Base-by-base conservation (phyloP, 92 coral and sea anemone genomes). In the Heteractis magnifica region DNA sequence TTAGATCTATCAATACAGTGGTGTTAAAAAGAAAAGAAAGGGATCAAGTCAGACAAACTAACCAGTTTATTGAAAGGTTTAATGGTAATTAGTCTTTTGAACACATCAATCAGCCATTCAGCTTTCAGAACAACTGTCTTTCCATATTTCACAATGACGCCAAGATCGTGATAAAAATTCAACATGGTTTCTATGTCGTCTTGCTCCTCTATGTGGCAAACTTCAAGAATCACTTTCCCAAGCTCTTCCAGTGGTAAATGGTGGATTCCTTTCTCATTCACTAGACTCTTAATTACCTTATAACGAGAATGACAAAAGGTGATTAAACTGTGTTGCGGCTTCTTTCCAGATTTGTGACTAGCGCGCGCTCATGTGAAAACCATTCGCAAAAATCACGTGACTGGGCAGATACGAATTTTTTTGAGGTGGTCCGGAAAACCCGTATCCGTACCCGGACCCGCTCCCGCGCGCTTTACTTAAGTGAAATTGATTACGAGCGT, bases 61-160 rank as follows among this genome's bases (percentile, higher is more conserved):
- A 26, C 95, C 93, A 86, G 92, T 20, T 89, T 92, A 60, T 92
- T 92, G 16, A 80, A 89, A 10, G 89, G 95, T 51, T 91, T 83
- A 15, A 92, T 79, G 75, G 95, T 89, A 72, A 92, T 92, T 21
- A 92, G 87, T 58, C 84, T 89, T 81, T 72, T 89, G 60, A 92
- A 92, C 82, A 92, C 82, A 81, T 92, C 91, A 52, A 92, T 92
- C 26, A 92, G 82, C 95, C 95, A 92, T 82, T 87, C 91, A 0
- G 92, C 79, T 49, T 92, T 86, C 51, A 92, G 87, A 6, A 89
- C 91, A 80, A 92, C 95, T 16, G 91, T 87, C 11, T 79, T 88
- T 23, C 95, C 93, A 52, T 89, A 90, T 88, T 85, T 85, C 20
- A 92, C 80, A 52, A 89, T 89, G 9, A 87, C 87, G 65, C 95